Base-by-base conservation (phyloP, 30 jellyfish, hydroid and myxozoan species). In the Clytia hemisphaerica region DNA sequence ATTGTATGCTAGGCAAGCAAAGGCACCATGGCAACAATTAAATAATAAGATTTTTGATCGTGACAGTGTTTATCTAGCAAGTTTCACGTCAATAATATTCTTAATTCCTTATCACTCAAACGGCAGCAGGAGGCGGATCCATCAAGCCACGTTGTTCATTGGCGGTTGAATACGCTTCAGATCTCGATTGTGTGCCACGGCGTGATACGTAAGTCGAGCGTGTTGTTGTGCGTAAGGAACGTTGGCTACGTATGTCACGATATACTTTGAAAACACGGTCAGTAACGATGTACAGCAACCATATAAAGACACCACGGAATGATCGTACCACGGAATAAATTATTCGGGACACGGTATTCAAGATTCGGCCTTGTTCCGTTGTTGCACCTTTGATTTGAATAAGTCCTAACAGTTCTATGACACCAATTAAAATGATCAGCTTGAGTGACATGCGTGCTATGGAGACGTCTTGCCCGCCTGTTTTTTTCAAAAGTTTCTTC, bases 241-340 rank as follows among this genome's bases (percentile, higher is more conserved):
- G 15, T 65, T 25, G 36, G 18, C 37, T 25, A 10, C 75, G 53
- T 10, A 65, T 30, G 10, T 65, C 37, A 12, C 78, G 28, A 65
- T 65, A 65, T 10, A 65, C 54, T 19, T 22, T 65, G 18, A 65
- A 42, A 6, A 65, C 78, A 9, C 78, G 22, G 76, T 65, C 78
- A 0, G 78, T 65, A 10, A 65, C 78, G 22, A 65, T 76, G 27
- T 65, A 65, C 6, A 65, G 34, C 75, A 36, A 30, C n/a, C 73
- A 65, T 40, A 65, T 40, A 19, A 65, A 32, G 15, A 65, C 78
- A 30, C 78, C 78, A 9, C 78, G 78, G 38, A 65, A 65, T 16
- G 77, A 12, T 16, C 78, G 76, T 9, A 26, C 10, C 10, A 40
- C 18, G 10, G 78, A 65, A 30, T 65, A 65, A 12, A 65, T 12